Percentiles rank a stretch among this genome's conserved stretches.
Evolutionary conservation across 2,797 vertebrate genomes (phyloP).

Genomic region (Acomys russatus): DNA sequence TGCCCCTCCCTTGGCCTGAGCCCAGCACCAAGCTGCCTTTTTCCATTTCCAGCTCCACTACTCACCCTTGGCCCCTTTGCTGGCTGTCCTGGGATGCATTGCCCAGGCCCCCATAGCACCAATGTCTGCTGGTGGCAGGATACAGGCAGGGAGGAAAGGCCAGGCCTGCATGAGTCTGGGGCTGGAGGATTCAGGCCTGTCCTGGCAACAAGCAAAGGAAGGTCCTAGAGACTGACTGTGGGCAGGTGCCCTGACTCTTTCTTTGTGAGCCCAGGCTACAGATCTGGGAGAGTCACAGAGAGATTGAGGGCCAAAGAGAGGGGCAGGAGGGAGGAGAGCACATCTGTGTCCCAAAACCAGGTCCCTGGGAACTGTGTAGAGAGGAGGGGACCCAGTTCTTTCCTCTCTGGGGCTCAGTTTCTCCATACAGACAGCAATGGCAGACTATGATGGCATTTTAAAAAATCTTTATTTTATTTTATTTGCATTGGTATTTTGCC

Average conservation of each 20-base stretch:
- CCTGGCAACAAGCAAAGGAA: not conserved
- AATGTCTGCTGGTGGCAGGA: not conserved
- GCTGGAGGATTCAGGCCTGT: not conserved
- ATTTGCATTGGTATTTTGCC: no score
- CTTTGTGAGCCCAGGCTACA: not conserved
- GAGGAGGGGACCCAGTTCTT: not conserved
- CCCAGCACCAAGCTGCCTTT: not conserved
- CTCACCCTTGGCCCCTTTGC: not conserved
- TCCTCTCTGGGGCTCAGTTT: not conserved
- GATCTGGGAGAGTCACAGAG: not conserved
- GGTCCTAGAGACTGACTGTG: rapidly evolving
- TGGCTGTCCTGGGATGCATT: not conserved
- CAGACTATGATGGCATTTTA: no score
- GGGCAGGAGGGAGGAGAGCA: not conserved
- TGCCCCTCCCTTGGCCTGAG: not conserved
- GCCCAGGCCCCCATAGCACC: not conserved
- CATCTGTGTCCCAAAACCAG: not conserved
- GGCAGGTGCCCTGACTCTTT: not conserved
- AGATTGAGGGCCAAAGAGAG: not conserved
- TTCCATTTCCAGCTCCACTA: not conserved
- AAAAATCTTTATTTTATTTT: no score
- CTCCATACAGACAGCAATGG: not conserved
- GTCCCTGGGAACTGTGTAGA: not conserved
- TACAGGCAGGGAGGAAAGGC: not conserved
- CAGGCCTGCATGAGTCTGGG: not conserved